phyloP scores from a whole-genome alignment of 92 coral and sea anemone genomes.

The Metridium senile region DNA sequence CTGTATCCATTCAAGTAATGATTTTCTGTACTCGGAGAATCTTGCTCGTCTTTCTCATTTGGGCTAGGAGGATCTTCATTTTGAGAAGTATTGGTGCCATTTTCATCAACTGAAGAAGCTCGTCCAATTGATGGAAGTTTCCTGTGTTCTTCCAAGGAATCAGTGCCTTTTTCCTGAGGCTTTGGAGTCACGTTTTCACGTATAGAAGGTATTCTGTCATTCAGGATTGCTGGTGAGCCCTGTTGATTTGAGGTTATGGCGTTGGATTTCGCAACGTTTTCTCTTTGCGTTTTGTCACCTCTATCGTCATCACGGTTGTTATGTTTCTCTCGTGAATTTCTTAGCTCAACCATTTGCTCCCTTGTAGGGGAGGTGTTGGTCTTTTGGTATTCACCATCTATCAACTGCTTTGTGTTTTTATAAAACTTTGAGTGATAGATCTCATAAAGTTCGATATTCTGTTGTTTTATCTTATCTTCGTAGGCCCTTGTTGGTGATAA shows the following conservation, averaged over 20 bases:
- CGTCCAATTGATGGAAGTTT: not conserved
- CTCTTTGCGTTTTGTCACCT: not conserved
- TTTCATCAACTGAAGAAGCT: not conserved
- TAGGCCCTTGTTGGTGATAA: not conserved
- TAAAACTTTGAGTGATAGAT: conserved; percentile 10
- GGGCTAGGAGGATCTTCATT: too few species aligned
- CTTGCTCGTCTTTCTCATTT: too few species aligned
- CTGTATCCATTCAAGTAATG: not conserved
- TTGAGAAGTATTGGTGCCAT: conserved; percentile 1
- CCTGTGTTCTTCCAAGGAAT: not conserved
- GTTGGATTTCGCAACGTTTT: too few species aligned
- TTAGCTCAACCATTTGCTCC: not conserved
- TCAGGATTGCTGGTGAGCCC: too few species aligned
- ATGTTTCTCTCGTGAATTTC: too few species aligned
- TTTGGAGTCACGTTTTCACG: not conserved
- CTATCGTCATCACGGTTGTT: not conserved
- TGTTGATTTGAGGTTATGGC: too few species aligned
- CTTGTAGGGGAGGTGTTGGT: not conserved
- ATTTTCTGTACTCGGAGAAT: not conserved
- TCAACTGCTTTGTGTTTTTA: not conserved
- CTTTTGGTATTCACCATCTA: not conserved
- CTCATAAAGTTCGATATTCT: not conserved
- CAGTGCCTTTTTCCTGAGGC: not conserved
- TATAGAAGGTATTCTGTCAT: too few species aligned
- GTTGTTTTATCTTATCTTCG: not conserved